Evolutionary conservation across 2,113 vertebrate genomes (phyloP).

Genomic region (Penelope pileata): DNA sequence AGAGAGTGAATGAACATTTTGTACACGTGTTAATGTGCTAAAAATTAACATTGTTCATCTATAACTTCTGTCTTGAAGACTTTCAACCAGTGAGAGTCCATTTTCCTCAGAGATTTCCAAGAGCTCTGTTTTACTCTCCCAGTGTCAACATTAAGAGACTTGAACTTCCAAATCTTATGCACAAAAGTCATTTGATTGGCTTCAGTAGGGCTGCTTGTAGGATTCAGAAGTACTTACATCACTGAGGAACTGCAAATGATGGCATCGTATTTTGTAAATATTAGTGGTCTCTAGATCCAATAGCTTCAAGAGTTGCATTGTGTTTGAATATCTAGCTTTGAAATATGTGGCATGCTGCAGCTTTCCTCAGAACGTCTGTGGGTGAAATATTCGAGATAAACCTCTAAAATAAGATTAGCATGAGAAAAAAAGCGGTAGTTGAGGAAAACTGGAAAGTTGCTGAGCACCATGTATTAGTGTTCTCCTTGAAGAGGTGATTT

Average conservation of each 20-base stretch:
- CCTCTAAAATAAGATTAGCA: neutral
- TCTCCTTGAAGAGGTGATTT: neutral
- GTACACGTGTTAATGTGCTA: neutral
- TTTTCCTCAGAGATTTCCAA: neutral
- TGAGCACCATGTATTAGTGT: neutral
- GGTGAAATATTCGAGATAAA: neutral
- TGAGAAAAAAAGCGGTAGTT: neutral
- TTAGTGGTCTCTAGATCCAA: neutral
- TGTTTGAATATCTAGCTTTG: neutral
- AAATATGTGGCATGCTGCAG: neutral
- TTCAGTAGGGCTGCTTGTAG: neutral
- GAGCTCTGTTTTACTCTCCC: neutral
- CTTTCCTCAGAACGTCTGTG: neutral
- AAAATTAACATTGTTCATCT: neutral
- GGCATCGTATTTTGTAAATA: neutral
- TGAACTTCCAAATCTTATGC: neutral
- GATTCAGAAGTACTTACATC: neutral
- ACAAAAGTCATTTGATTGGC: neutral
- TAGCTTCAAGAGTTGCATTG: neutral
- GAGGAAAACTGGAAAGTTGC: neutral
- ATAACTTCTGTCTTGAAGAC: neutral
- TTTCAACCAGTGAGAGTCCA: neutral
- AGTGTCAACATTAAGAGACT: neutral
- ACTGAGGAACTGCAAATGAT: neutral
- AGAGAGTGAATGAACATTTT: neutral